Evolutionary conservation across 2,113 vertebrate genomes (phyloP).

Genomic region (Eubucco bourcierii): DNA sequence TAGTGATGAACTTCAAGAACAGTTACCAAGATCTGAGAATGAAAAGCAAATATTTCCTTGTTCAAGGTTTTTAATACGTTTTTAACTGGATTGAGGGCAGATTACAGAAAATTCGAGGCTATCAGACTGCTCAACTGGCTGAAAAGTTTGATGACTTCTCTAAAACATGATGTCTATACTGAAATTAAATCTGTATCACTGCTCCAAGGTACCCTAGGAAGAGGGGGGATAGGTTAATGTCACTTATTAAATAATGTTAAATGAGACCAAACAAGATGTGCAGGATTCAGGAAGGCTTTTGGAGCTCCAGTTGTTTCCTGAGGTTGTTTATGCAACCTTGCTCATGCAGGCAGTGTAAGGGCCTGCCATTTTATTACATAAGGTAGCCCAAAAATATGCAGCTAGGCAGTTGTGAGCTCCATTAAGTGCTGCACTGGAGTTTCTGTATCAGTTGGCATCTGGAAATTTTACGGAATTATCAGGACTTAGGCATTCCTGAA

Average conservation of each 20-base stretch:
- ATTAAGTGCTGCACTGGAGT: neutral
- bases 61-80: conserved; percentile 11
- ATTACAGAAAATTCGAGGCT: conserved; percentile 54
- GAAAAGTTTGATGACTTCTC: conserved; percentile 55
- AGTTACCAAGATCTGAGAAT: neutral
- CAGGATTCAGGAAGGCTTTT: conserved; percentile 10
- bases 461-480: neutral
- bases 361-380: conserved; percentile 52
- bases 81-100: conserved; percentile 39
- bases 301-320: conserved; percentile 8
- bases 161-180: conserved; percentile 11
- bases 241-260: neutral
- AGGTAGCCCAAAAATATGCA: conserved; percentile 31
- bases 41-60: conserved; percentile 19
- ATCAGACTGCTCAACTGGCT: conserved; percentile 50
- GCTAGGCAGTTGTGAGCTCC: neutral
- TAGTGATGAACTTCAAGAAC: conserved; percentile 28
- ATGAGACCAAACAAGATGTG: conserved; percentile 20
- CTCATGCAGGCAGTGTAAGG: neutral
- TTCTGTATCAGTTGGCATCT: neutral
- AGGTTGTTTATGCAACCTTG: conserved; percentile 51
- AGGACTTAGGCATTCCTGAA: neutral
- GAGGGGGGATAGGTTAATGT: neutral
- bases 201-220: neutral
- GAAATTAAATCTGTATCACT: neutral